Evolutionary conservation across 2,888 invertebrate genomes (phyloP).

Genomic region (Xanthorhoe spadicearia): DNA sequence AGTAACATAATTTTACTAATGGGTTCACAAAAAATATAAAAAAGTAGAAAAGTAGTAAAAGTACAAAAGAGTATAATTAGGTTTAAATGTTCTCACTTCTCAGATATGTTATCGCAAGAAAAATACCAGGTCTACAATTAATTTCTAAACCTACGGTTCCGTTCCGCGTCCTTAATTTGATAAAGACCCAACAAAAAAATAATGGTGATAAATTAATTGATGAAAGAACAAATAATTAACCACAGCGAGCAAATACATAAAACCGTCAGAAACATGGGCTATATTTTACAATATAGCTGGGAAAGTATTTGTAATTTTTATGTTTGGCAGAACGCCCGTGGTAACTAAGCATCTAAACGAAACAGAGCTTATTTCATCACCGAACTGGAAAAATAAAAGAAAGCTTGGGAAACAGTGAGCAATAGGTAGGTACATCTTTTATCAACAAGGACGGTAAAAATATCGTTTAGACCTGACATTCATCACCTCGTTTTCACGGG

Average conservation of each 20-base stretch:
- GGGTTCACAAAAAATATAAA: too few species aligned
- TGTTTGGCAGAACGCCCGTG: conserved; percentile 65
- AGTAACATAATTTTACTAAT: too few species aligned
- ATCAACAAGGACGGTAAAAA: neutral
- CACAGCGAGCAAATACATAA: conserved; percentile 49
- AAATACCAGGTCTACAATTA: neutral
- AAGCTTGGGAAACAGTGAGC: conserved; percentile 1
- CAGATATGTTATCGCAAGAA: too few species aligned
- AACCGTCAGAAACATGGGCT: conserved; percentile 45
- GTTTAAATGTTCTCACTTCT: too few species aligned
- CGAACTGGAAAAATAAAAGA: conserved; percentile 7
- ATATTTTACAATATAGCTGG: conserved; percentile 56
- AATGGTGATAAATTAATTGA: conserved; percentile 27
- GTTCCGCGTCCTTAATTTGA: neutral
- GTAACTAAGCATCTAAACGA: conserved; percentile 58
- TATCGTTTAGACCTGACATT: neutral
- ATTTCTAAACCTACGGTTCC: neutral
- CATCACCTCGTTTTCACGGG: too few species aligned
- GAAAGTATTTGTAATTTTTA: conserved; percentile 54
- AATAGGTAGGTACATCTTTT: too few species aligned
- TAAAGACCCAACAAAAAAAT: conserved; percentile 1
- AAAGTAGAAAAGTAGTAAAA: too few species aligned
- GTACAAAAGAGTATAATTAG: too few species aligned
- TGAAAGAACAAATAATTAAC: conserved; percentile 33
- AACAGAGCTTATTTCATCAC: conserved; percentile 55